Base-by-base conservation (phyloP, 2,113 vertebrate species). In the Myrmophylax atrothorax region DNA sequence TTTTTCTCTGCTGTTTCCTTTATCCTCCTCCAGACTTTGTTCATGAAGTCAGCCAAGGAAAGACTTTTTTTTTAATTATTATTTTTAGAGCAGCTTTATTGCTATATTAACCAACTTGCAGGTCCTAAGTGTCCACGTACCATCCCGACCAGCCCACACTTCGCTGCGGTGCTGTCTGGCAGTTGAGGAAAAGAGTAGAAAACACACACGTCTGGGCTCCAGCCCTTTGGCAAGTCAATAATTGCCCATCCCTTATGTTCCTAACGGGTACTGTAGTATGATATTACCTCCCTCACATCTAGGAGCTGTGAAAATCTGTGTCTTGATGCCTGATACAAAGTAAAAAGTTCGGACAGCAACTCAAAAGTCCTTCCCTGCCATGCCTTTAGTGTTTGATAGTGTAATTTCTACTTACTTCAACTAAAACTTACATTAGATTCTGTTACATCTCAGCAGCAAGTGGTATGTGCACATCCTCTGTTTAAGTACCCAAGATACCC, bases 251-350 rank as follows among this genome's bases (percentile, higher is more conserved):
- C 63, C 25, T 89, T 64, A 14, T 76, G 58, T 66, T 93, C 53
- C 2, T 66, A 31, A 16, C 0, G 0, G 28, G 19, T 74, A 14
- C 67, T 56, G 14, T 52, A 46, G 40, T 53, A 59, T n/a, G 82
- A 13, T 50, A 53, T 29, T 91, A 58, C 66, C 46, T 93, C 67
- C 67, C 29, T 89, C 8, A 0, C 78, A 83, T 46, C 66, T 69
- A 64, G 40, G 46, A 94, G n/a, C 60, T 84, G 87, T 85, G 84
- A 83, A 95, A 94, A 85, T 80, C 81, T 59, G 16, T 77, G 25
- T 83, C 62, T 77, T 2, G 0, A 4, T 68, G 53, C 49, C 74
- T 83, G n/a, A 84, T 46, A 50, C 31, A 84, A 49, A 72, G 37
- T 53, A 33, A 89, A 87, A 91, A 18, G 52, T 92, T 75, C 28